phyloP scores from a whole-genome alignment of 2,113 vertebrate genomes.

The Tragelaphus scriptus region DNA sequence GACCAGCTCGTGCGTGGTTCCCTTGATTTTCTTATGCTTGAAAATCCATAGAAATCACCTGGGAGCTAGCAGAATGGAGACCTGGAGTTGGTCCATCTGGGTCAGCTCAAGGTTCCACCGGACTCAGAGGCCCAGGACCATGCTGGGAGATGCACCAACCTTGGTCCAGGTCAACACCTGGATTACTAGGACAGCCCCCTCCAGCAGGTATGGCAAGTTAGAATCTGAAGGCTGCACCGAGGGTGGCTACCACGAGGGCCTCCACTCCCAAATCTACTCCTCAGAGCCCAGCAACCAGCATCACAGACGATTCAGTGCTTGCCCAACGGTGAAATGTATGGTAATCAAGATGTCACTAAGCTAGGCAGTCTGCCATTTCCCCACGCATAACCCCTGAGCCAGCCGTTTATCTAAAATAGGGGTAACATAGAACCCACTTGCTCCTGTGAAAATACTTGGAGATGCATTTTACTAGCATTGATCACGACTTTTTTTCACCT shows the following conservation, averaged over 20 bases:
- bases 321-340: accelerated
- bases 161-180: background rate
- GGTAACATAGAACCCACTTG: background rate
- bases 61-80: background rate
- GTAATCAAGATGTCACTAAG: background rate
- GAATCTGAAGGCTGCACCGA: background rate
- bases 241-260: background rate
- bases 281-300: background rate
- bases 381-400: background rate
- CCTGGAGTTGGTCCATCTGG: background rate
- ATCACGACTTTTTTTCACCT: background rate
- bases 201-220: background rate
- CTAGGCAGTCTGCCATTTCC: background rate
- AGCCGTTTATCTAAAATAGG: background rate
- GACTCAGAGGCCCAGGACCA: background rate
- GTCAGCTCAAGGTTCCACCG: accelerated
- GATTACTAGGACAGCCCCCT: background rate
- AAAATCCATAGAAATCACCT: background rate
- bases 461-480: background rate
- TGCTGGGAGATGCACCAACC: background rate
- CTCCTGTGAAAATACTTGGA: background rate
- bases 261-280: background rate
- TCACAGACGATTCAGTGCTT: background rate
- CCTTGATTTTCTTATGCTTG: background rate
- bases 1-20: too few species aligned